Conservation (phyloP, 2,797 vertebrate genomes). For the Brachymystax lenok region DNA sequence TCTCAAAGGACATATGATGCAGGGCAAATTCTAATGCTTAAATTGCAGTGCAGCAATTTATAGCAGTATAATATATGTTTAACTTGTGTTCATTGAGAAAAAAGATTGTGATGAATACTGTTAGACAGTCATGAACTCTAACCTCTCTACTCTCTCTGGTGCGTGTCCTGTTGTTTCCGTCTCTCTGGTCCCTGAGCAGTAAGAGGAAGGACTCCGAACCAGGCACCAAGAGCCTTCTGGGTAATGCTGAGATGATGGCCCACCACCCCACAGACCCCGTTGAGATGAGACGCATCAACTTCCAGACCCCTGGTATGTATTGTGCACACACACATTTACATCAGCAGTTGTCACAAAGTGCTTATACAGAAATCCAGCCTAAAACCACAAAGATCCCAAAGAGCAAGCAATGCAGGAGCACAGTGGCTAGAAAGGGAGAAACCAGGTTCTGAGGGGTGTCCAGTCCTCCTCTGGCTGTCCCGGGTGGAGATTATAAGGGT, state of each 20-base stretch:
- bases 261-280: conserved; percentile 97
- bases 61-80: background rate
- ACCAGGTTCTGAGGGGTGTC: too few relatives aligned
- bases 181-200: conserved; percentile 66
- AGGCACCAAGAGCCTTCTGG: conserved; percentile 92
- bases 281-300: conserved; percentile 97
- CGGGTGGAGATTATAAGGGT: too few relatives aligned
- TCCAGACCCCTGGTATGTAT: conserved; percentile 92
- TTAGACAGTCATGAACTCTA: background rate
- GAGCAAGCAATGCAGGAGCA: too few relatives aligned
- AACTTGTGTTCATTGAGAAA: background rate
- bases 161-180: background rate
- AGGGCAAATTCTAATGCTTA: background rate
- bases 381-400: too few relatives aligned
- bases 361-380: too few relatives aligned
- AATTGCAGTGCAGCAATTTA: too few relatives aligned
- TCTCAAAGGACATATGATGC: background rate
- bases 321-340: conserved; percentile 14
- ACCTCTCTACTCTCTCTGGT: background rate
- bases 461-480: too few relatives aligned
- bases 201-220: conserved; percentile 96
- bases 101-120: background rate
- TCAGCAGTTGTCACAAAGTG: too few relatives aligned
- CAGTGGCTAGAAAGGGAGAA: too few relatives aligned
- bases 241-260: conserved; percentile 89